Evolutionary conservation across 2,888 invertebrate species (phyloP), one percentile per base, ranked within the genome.

Genomic region (Lymantria monacha): DNA sequence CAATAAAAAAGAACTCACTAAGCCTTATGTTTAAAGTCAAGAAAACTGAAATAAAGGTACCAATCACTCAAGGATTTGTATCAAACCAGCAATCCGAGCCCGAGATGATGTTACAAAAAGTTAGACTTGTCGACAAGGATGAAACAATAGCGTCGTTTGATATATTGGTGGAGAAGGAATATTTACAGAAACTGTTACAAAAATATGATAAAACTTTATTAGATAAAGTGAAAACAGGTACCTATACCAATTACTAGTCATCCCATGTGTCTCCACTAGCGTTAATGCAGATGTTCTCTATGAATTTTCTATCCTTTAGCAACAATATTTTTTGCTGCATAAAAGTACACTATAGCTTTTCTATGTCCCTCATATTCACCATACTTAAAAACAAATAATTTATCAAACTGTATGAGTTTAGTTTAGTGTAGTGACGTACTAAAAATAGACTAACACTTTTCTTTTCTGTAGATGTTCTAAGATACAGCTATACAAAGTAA

Each of bases 71-170:
- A 13, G 52, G 48, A 33, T 48, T 45, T 72, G 48, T 46, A 40
- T 79, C n/a, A 79, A 74, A 53, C 51, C 63, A 12, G 22, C 37
- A 62, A 60, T 31, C 53, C 1, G 49, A 57, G 40, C 50, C 61
- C 7, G 56, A 62, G 11, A 59, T 57, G 10, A 41, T 49, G 8
- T 57, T 66, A 8, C 75, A 82, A 54, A 79, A 73, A 57, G 63
- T 87, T 44, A 69, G 78, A 30, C 58, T 81, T 7, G 75, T 81
- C 5, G 82, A 72, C 51, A 90, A 89, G 57, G 84, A 87, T 48
- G 85, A 81, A 57, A 89, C 88, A 14, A 83, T 90, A 22, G 77
- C 87, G 74, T 83, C 85, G 1, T 90, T 90, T 51, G 77, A 86
- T 61, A 69, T 89, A 31, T 62, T 79, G 7, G 75, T 85, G 78